Evolutionary conservation across 2,113 vertebrate species (phyloP).

Genomic region (Aphyosemion australe): DNA sequence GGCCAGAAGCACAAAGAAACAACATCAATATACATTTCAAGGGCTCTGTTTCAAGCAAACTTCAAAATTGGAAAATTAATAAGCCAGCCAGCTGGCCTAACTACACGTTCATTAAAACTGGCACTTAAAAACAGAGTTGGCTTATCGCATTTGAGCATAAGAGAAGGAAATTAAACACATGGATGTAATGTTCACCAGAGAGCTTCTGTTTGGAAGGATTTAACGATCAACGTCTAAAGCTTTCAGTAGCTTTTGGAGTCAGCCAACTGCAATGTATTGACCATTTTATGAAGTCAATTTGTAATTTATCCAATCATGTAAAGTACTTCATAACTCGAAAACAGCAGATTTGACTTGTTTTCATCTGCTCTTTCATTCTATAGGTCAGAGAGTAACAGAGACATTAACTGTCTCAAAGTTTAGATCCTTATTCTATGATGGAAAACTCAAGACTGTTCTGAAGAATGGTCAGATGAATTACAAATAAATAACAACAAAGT

Average conservation of each 20-base stretch:
- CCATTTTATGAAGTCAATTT: constrained; percentile 25
- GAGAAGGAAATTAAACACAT: not conserved
- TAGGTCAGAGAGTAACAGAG: too few relatives aligned
- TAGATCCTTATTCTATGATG: too few relatives aligned
- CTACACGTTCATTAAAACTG: not conserved
- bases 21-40: constrained; percentile 28
- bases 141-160: not conserved
- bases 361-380: not conserved
- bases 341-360: not conserved
- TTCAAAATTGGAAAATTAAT: constrained; percentile 17
- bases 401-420: too few relatives aligned
- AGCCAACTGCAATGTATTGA: not conserved
- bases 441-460: too few relatives aligned
- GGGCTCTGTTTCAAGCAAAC: constrained; percentile 20
- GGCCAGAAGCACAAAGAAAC: constrained; percentile 16
- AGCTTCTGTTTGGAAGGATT: constrained; percentile 14
- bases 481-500: too few relatives aligned
- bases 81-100: constrained; percentile 1
- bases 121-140: not conserved
- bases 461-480: too few relatives aligned
- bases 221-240: constrained; percentile 27
- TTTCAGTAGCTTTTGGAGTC: constrained; percentile 8
- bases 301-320: constrained; percentile 8
- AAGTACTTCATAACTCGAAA: constrained; percentile 12
- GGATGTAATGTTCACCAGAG: not conserved